These are phyloP conservation scores for Ptychadena robeensis DNA, from an alignment of 2,797 vertebrate genomes.

Conservation along the genomic window DNA sequence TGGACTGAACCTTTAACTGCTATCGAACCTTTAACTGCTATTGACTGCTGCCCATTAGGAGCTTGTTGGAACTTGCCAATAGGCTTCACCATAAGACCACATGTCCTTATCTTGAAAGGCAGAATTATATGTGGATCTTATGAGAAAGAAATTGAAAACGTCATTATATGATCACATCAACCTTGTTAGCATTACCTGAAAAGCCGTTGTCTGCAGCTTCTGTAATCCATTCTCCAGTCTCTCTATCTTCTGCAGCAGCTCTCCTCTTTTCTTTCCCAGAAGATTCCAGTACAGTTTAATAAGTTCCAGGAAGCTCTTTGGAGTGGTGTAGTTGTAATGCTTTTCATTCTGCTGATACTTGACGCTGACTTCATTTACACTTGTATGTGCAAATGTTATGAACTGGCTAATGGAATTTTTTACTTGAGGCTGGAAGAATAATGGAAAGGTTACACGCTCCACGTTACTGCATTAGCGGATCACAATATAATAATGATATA, in stretches of 20 bases:
- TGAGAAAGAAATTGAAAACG: not conserved
- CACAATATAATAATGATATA: not conserved
- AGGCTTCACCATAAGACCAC: too few species aligned
- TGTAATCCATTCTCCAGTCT: conserved; percentile 77
- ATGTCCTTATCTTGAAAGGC: too few species aligned
- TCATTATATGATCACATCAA: not conserved
- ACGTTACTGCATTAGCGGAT: not conserved
- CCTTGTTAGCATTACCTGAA: conserved; percentile 60
- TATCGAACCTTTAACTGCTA: too few species aligned
- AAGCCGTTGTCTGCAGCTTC: conserved; percentile 74
- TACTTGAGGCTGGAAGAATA: conserved; percentile 70
- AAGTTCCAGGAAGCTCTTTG: conserved; percentile 86
- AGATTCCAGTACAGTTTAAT: conserved; percentile 80
- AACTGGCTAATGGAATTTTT: conserved; percentile 78
- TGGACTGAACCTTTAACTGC: too few species aligned
- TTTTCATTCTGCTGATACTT: conserved; percentile 86
- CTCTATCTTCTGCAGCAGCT: conserved; percentile 78
- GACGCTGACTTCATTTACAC: conserved; percentile 78
- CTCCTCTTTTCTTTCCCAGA: conserved; percentile 74
- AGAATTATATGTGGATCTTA: too few species aligned
- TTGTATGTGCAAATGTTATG: conserved; percentile 77
- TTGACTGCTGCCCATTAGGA: too few species aligned
- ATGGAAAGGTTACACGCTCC: conserved; percentile 1
- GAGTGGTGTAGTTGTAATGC: conserved; percentile 83
- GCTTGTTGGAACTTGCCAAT: too few species aligned